Conservation (phyloP, 2,888 invertebrate species). For the Calliphora vomitoria region DNA sequence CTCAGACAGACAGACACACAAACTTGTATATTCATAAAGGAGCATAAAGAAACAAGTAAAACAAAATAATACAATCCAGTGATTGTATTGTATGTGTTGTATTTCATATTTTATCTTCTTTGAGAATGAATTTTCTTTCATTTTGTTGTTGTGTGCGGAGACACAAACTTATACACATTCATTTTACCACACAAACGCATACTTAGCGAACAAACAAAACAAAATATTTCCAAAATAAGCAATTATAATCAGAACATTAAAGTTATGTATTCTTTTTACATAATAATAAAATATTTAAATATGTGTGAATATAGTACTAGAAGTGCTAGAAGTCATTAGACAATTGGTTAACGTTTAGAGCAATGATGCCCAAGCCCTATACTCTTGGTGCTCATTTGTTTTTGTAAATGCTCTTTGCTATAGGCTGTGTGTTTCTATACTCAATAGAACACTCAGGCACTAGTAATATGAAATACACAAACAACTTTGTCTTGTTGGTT, state of each 20-base stretch:
- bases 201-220: conserved; percentile 1
- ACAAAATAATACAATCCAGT: conserved; percentile 20
- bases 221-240: background rate
- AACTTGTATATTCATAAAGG: background rate
- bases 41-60: conserved; percentile 6
- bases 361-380: too few species aligned
- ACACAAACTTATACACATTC: background rate
- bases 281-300: too few species aligned
- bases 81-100: conserved; percentile 22
- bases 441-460: too few species aligned
- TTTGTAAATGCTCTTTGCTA: too few species aligned
- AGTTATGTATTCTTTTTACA: background rate
- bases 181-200: background rate
- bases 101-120: conserved; percentile 54
- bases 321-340: too few species aligned
- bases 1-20: background rate
- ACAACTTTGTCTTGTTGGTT: too few species aligned
- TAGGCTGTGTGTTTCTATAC: too few species aligned
- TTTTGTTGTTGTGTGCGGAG: background rate
- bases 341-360: too few species aligned
- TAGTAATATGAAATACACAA: too few species aligned
- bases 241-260: background rate
- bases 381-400: too few species aligned
- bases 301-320: too few species aligned
- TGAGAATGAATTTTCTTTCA: conserved; percentile 20